Percentiles rank a stretch among this genome's conserved stretches.
phyloP scores from a whole-genome alignment of 2,113 vertebrate genomes.

The Elanoides forficatus region DNA sequence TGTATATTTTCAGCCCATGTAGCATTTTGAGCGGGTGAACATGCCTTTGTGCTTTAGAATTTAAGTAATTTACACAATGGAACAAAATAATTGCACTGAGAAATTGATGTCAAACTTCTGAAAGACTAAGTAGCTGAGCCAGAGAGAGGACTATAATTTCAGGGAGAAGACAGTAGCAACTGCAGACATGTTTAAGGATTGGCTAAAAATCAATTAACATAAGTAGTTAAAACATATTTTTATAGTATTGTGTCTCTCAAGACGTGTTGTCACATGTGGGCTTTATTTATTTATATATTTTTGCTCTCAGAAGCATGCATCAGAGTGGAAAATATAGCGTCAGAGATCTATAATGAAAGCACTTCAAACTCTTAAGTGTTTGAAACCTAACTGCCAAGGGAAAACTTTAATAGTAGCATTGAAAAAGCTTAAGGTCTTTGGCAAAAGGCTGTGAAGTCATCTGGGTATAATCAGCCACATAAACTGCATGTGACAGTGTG shows the following conservation, averaged over 20 bases:
- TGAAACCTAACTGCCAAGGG: not conserved
- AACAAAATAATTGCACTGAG: slow-evolving; percentile 6
- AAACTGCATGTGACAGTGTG: not conserved
- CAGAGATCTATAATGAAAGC: not conserved
- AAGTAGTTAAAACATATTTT: slow-evolving; percentile 3
- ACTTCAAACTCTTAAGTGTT: not conserved
- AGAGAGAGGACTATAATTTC: slow-evolving; percentile 1
- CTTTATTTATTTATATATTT: not conserved
- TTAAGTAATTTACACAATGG: not conserved
- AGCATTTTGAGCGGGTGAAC: not conserved
- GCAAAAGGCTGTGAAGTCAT: not conserved
- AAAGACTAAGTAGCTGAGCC: not conserved
- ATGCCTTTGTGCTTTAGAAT: not conserved
- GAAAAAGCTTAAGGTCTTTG: not conserved
- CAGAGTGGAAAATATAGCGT: not conserved
- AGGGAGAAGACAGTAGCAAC: not conserved
- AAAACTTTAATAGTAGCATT: not conserved
- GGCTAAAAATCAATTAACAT: not conserved
- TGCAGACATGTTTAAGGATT: not conserved
- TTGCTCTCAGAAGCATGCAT: not conserved
- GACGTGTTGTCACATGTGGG: not conserved
- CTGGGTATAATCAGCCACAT: not conserved
- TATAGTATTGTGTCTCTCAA: not conserved
- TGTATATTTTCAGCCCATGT: not conserved
- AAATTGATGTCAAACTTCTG: slow-evolving; percentile 18